These are phyloP conservation scores for Psilanteris sp. DNA, from an alignment of 1,140 invertebrate species.

Conservation along the genomic window DNA sequence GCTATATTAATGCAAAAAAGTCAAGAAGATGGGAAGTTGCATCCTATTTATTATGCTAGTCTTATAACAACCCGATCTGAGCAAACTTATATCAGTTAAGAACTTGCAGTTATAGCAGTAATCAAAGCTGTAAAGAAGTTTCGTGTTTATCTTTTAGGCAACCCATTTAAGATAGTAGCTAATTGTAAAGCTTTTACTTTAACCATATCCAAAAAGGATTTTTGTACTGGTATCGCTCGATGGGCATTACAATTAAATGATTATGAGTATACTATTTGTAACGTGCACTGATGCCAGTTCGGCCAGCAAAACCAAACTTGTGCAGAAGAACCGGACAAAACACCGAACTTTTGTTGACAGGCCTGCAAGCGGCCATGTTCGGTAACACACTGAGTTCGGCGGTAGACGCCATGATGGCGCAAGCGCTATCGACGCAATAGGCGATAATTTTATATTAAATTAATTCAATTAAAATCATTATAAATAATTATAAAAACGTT, in stretches of 20 bases:
- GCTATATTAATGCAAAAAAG: not conserved
- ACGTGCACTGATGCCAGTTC: too few relatives aligned
- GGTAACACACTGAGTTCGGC: too few relatives aligned
- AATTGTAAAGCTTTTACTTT: not conserved
- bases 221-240: not conserved
- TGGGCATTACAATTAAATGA: not conserved
- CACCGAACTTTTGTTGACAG: too few relatives aligned
- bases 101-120: not conserved
- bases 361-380: too few relatives aligned
- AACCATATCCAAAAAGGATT: not conserved
- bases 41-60: conserved; percentile 2
- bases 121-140: not conserved
- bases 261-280: not conserved
- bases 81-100: not conserved
- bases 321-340: too few relatives aligned
- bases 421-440: too few relatives aligned
- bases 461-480: too few relatives aligned
- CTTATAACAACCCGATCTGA: not conserved
- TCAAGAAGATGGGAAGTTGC: not conserved
- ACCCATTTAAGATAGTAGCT: not conserved
- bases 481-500: too few relatives aligned
- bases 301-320: too few relatives aligned
- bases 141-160: too few relatives aligned
- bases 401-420: too few relatives aligned
- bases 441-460: too few relatives aligned